Conservation (phyloP, 2,888 invertebrate species). For the Drosophila subquinaria region DNA sequence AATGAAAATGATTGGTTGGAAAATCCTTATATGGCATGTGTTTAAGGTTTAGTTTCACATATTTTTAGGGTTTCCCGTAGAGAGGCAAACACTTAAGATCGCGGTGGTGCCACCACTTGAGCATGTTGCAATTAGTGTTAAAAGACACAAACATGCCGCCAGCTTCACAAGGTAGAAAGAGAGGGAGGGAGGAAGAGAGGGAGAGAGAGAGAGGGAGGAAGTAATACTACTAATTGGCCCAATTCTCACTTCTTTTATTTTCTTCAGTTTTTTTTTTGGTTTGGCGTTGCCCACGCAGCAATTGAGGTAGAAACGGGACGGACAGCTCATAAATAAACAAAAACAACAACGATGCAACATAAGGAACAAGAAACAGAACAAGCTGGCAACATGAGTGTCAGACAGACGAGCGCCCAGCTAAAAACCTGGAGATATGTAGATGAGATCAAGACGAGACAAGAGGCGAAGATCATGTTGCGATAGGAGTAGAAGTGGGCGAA, state of each 20-base stretch:
- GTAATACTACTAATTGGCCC: slow-evolving; percentile 75
- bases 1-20: slow-evolving; percentile 2
- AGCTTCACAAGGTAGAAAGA: slow-evolving; percentile 16
- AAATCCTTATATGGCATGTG: slow-evolving; percentile 3
- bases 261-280: not conserved
- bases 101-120: slow-evolving; percentile 41
- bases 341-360: slow-evolving; percentile 48
- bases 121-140: slow-evolving; percentile 74
- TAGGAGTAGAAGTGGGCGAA: slow-evolving; percentile 3
- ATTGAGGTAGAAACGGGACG: slow-evolving; percentile 22
- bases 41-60: slow-evolving; percentile 7
- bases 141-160: slow-evolving; percentile 68
- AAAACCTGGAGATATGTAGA: slow-evolving; percentile 53
- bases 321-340: slow-evolving; percentile 76
- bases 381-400: slow-evolving; percentile 72
- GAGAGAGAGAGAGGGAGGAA: slow-evolving; percentile 25
- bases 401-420: slow-evolving; percentile 53
- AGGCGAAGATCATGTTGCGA: slow-evolving; percentile 56
- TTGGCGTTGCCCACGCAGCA: slow-evolving; percentile 9
- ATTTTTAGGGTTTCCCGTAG: slow-evolving; percentile 2
- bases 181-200: not conserved
- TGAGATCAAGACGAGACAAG: slow-evolving; percentile 37
- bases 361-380: slow-evolving; percentile 75
- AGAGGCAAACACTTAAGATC: slow-evolving; percentile 19
- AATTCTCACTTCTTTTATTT: slow-evolving; percentile 70